Base-by-base conservation (phyloP, 2,797 vertebrate genomes). In the Basileuterus tristriatus region DNA sequence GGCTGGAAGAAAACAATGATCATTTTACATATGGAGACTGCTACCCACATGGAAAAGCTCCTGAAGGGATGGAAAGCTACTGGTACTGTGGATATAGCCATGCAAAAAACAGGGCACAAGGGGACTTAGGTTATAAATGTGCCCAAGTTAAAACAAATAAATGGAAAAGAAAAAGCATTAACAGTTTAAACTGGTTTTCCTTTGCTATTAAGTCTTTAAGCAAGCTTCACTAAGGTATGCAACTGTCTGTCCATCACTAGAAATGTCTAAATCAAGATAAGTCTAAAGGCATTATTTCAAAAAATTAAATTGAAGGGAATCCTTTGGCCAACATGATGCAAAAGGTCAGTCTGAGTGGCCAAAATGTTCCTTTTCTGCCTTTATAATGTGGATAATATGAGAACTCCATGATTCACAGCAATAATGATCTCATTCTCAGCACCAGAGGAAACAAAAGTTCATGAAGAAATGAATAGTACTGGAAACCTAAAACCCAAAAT, bases 361-460 rank as follows among this genome's bases (percentile, higher is more conserved):
- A 85, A 47, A 89, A 82, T 26, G 5, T 47, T 85, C 67, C 81
- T 55, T 77, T 93, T 82, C 88, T 94, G 95, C 67, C 52, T 87
- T 84, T 90, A 52, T 46, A 89, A 60, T 60, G 62, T 47, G 90
- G 70, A 78, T 88, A 81, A 86, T 52, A 71, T 59, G 88, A 94
- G 69, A 88, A 62, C 64, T 70, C 56, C 53, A 85, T 95, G 97
- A 96, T 90, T 94, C 96, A 95, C 78, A 74, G 83, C 74, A 97
- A 89, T 80, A 93, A 95, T 96, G 93, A 97, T 59, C 93, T 97
- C 94, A 95, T 96, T 87, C 96, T 78, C 88, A 75, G 60, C 76
- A 94, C 76, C 77, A 93, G 81, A 90, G 79, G 86, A 96, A 96
- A 96, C 87, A 94, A 92, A 78, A 93, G 93, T 91, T 96, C 41